Percentiles rank a stretch among this genome's conserved stretches.
Evolutionary conservation across 2,888 invertebrate genomes (phyloP).

Genomic region (Arge pagana): DNA sequence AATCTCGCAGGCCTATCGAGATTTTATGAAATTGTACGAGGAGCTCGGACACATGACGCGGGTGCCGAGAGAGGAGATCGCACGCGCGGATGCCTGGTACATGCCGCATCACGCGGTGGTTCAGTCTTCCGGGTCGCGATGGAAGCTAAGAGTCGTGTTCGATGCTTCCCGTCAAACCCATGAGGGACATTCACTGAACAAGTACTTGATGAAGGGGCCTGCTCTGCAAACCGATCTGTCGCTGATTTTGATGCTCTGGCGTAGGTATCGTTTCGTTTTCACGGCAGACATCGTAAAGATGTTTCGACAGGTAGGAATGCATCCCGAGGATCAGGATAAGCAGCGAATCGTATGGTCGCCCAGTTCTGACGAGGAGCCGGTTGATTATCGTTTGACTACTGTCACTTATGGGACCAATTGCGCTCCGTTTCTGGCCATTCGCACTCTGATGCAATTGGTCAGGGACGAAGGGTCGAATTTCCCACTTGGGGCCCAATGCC

Average conservation of each 20-base stretch:
- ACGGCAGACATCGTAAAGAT: conserved; percentile 26
- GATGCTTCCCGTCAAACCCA: conserved; percentile 16
- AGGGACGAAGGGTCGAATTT: conserved; percentile 8
- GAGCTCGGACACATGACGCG: conserved; percentile 1
- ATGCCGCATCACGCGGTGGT: background rate
- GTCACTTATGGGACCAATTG: background rate
- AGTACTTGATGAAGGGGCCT: conserved; percentile 16
- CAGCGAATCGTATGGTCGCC: conserved; percentile 25
- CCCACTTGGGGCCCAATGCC: conserved; percentile 7
- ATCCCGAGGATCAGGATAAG: conserved; percentile 8
- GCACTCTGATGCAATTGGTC: conserved; percentile 17
- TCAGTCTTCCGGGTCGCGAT: background rate
- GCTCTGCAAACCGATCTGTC: conserved; percentile 20
- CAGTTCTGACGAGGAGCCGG: background rate
- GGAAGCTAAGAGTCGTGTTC: conserved; percentile 12
- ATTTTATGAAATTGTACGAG: background rate
- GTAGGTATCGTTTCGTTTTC: conserved; percentile 18
- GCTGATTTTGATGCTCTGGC: conserved; percentile 19
- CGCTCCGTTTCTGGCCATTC: conserved; percentile 14
- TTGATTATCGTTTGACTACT: conserved; percentile 1
- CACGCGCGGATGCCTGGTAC: background rate
- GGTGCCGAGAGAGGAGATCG: background rate
- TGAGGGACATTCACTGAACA: conserved; percentile 11
- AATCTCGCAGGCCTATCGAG: background rate
- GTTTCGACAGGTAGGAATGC: conserved; percentile 18